phyloP scores from a whole-genome alignment of 2,797 vertebrate genomes.

The Vespertilio murinus region DNA sequence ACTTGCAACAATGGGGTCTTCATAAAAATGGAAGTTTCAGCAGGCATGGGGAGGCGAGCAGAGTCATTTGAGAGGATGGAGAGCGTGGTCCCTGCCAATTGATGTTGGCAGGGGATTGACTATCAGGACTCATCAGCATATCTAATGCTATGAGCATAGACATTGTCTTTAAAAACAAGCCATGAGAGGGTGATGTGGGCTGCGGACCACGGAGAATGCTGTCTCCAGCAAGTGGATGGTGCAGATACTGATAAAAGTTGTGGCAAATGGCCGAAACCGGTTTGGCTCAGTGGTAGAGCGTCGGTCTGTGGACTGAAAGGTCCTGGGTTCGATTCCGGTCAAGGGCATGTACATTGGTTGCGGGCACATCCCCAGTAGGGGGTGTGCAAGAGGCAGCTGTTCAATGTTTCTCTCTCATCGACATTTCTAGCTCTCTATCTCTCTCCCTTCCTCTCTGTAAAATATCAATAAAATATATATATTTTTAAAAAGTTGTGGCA shows the following conservation, averaged over 20 bases:
- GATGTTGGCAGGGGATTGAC: slow-evolving; percentile 40
- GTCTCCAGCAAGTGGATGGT: slow-evolving; percentile 2
- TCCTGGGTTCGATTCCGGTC: too few species aligned
- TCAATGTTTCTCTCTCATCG: too few species aligned
- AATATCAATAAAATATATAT: too few species aligned
- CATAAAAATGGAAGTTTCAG: slow-evolving; percentile 62
- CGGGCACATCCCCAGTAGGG: too few species aligned
- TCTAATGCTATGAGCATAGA: slow-evolving; percentile 27
- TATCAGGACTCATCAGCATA: background rate
- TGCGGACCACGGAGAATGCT: background rate
- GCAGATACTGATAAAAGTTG: background rate
- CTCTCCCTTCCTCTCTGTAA: too few species aligned
- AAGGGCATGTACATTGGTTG: too few species aligned
- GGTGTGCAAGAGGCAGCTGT: too few species aligned
- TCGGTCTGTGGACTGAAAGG: too few species aligned
- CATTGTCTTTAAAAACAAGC: slow-evolving; percentile 45
- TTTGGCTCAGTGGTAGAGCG: too few species aligned
- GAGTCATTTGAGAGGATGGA: slow-evolving; percentile 1
- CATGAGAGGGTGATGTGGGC: slow-evolving; percentile 12
- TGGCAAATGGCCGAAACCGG: background rate
- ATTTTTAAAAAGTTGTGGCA: background rate
- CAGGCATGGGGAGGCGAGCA: background rate
- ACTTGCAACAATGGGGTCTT: slow-evolving; percentile 68
- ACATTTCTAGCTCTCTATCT: too few species aligned
- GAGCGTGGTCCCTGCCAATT: slow-evolving; percentile 27